Evolutionary conservation across 2,797 vertebrate genomes (phyloP).

Genomic region (Pangasius djambal): DNA sequence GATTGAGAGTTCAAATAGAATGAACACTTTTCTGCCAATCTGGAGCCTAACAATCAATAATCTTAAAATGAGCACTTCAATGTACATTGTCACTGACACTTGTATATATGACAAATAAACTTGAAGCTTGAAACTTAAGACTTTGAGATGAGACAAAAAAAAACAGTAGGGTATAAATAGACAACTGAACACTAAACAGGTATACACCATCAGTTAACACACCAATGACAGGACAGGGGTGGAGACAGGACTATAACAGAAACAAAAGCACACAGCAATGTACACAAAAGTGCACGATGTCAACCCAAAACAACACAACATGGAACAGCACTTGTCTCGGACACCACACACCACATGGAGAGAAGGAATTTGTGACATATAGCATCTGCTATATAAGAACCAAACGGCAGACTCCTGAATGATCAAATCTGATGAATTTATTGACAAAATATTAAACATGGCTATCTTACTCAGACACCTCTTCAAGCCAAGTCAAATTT

Average conservation of each 20-base stretch:
- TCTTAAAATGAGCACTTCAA: background rate
- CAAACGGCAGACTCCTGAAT: background rate
- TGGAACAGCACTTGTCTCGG: background rate
- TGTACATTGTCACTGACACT: too few relatives aligned
- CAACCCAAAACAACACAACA: background rate
- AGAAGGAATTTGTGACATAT: background rate
- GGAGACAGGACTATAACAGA: background rate
- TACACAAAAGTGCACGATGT: background rate
- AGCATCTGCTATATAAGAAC: background rate
- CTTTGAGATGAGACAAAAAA: background rate
- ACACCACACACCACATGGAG: background rate
- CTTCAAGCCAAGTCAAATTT: background rate
- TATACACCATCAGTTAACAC: background rate
- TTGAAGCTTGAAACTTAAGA: background rate
- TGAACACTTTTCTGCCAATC: background rate
- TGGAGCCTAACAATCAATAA: background rate
- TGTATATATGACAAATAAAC: too few relatives aligned
- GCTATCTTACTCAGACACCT: background rate
- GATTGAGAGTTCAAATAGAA: background rate
- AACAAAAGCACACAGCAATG: background rate
- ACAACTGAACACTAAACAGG: background rate
- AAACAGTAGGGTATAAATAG: background rate
- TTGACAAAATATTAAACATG: background rate
- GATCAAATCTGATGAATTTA: background rate
- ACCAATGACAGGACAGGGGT: background rate